Evolutionary conservation across 2,888 invertebrate genomes (phyloP), one percentile per base, ranked within the genome.

Genomic region (Teleogryllus oceanicus): DNA sequence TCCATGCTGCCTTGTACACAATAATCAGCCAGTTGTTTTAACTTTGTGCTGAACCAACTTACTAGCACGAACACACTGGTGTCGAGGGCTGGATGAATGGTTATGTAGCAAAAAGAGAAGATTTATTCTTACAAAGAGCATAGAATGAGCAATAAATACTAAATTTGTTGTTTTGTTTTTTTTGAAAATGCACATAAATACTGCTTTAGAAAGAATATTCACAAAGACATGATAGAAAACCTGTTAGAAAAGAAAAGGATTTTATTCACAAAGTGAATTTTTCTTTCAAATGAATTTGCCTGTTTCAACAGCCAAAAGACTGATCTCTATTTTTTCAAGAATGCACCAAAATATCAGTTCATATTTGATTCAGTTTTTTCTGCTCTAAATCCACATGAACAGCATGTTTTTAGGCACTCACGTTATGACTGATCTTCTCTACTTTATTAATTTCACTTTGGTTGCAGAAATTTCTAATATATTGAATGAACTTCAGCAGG

Each of bases 1-100:
- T 79, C 50, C 76, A 76, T 76, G 51, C 79, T 79, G 76, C 76
- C 76, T 75, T 75, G 37, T 50, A 76, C 51, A 62, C n/a, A 62
- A n/a, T 18, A 18, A 18, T 62, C 62, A 62, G 62, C 62, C 8
- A 62, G n/a, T n/a, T 62, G 62, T 62, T 13, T 62, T 62, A 62
- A 18, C 4, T 62, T 62, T 62, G 62, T 62, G 62, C 62, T 62
- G 62, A 62, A 62, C 62, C 62, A 62, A 62, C 62, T 18, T n/a
- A 62, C 62, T 62, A 62, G 62, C 62, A 62, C 62, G 62, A 62
- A 62, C 62, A 62, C 62, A 62, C 62, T 18, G 62, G 62, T 62
- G 62, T n/a, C 4, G 62, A 62, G 62, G 62, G 62, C 62, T 62
- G 62, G 13, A 62, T 62, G 13, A 18, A 62, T 62, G n/a, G 62